Evolutionary conservation across 2,888 invertebrate genomes (phyloP), one percentile per base, ranked within the genome.

Genomic region (Agrenia bidenticulata): DNA sequence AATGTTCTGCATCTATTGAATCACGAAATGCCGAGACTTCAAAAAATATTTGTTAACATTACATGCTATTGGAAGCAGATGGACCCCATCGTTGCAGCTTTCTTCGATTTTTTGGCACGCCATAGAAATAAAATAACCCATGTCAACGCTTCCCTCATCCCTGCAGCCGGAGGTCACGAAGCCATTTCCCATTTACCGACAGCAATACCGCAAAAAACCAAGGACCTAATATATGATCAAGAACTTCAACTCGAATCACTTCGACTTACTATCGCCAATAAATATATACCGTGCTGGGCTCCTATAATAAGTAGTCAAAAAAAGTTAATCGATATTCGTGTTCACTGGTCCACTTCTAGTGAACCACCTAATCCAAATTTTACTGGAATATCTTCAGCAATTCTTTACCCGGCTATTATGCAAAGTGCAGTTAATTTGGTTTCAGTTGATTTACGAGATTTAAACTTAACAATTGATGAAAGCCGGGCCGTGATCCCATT

Each of bases 21-120:
- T 2, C 61, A 66, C 41, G 37, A 37, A 17, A 63, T 69, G 66
- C 63, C 66, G 1, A 57, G 50, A 26, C 50, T 69, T 23, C 60
- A 63, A 51, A 69, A 64, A 32, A 21, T 69, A 37, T 61, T 63
- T 7, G 24, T 69, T 1, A 66, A 66, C 27, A 57, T 69, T 54
- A 63, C 63, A 13, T 69, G 66, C 41, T 57, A 69, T 54, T 63
- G 62, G 15, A 42, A 61, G 5, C 60, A 60, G 1, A 63, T 69
- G 24, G 64, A 66, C 42, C 45, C 26, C 2, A 66, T 69, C n/a
- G 60, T 64, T 13, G 50, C 56, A 4, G 45, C 61, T 1, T 63
- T 66, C 32, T 66, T 69, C 60, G 64, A 63, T 1, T 69, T 69
- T 39, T 42, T 66, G 11, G 64, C 66, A 11, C 61, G 66, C 21